Base-by-base conservation (phyloP, 1,140 invertebrate genomes). In the Lineus longissimus region DNA sequence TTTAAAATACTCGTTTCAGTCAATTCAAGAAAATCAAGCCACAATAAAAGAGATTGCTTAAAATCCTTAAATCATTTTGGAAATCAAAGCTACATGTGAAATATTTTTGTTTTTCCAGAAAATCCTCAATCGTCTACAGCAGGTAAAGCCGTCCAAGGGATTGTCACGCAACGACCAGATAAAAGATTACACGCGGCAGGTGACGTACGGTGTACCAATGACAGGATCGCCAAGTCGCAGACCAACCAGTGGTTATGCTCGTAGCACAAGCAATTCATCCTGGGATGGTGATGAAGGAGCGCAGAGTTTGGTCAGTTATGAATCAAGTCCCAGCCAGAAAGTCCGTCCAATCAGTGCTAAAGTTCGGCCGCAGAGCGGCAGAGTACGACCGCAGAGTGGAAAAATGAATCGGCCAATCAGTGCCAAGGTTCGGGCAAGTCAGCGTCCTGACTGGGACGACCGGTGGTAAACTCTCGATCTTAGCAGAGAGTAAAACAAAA, bases 41-140 rank as follows among this genome's bases (percentile, higher is more conserved):
- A n/a, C n/a, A n/a, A n/a, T n/a, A n/a, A n/a, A n/a, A n/a, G n/a
- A n/a, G n/a, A n/a, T n/a, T n/a, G n/a, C n/a, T n/a, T n/a, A n/a
- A n/a, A n/a, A n/a, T n/a, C n/a, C n/a, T n/a, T n/a, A n/a, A n/a
- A n/a, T n/a, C n/a, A n/a, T n/a, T n/a, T n/a, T n/a, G 22, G 33
- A 15, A 15, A 15, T 40, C 23, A 51, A 45, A 51, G 19, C 57
- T 61, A 45, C 36, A 47, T 4, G 4, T 27, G 19, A 54, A 22
- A 19, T 54, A 27, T 56, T 22, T 43, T 64, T 31, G 41, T 61
- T 22, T 65, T 64, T 72, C 19, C 59, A 81, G 79, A 70, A 71
- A 56, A 63, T 81, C 22, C 55, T 81, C 45, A 68, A 71, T 41
- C 67, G 78, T 47, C 63, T 81, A 13, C 71, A 81, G 60, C 69